Evolutionary conservation across 2,113 vertebrate genomes (phyloP).

Genomic region (Salvelinus sp.): DNA sequence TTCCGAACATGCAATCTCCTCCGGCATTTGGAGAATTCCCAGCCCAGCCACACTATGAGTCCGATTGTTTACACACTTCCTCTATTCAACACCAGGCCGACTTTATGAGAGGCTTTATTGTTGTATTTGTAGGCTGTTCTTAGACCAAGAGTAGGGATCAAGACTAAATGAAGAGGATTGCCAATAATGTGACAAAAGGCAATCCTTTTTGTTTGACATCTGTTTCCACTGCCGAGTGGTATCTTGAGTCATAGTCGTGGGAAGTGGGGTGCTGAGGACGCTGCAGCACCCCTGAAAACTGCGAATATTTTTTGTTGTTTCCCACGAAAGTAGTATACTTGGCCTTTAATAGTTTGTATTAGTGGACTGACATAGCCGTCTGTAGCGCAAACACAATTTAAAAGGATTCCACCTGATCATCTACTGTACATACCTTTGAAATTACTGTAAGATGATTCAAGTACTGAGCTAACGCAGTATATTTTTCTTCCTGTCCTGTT

Average conservation of each 20-base stretch:
- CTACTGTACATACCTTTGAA: not conserved
- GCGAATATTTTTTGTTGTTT: too few relatives aligned
- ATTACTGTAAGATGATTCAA: not conserved
- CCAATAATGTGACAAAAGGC: conserved; percentile 26
- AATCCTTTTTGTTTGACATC: conserved; percentile 30
- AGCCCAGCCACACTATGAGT: conserved; percentile 50
- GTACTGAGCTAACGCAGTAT: conserved; percentile 19
- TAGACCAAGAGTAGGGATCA: conserved; percentile 9
- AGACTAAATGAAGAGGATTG: conserved; percentile 23
- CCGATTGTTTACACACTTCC: conserved; percentile 36
- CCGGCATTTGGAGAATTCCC: conserved; percentile 49
- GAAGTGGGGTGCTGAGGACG: too few relatives aligned
- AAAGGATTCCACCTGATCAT: conserved; percentile 13
- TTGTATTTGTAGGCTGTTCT: conserved; percentile 4
- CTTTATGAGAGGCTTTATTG: conserved; percentile 16
- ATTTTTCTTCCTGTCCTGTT: conserved; percentile 32
- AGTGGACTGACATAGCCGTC: not conserved
- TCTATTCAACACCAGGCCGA: conserved; percentile 25
- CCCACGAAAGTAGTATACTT: too few relatives aligned
- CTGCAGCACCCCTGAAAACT: too few relatives aligned
- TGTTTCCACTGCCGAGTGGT: conserved; percentile 27
- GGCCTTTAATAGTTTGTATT: too few relatives aligned
- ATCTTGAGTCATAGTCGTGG: conserved; percentile 3
- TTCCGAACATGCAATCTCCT: conserved; percentile 43
- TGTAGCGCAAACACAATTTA: conserved; percentile 14